Evolutionary conservation across 2,888 invertebrate genomes (phyloP), one percentile per base, ranked within the genome.

Genomic region (Fragum sueziense): DNA sequence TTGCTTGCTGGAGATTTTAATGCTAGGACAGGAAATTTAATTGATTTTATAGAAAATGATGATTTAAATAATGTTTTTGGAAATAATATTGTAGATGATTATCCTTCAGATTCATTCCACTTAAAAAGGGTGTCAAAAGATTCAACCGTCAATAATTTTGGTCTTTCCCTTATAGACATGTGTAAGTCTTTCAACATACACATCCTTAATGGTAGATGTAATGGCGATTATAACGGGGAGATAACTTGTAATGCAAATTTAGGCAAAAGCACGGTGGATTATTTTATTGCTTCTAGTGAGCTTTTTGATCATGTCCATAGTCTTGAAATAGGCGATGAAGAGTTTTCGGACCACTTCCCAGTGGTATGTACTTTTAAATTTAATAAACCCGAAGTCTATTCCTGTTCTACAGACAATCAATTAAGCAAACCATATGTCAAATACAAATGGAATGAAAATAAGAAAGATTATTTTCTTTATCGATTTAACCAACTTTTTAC

Each of bases 191-290:
- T 29, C 52, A 52, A 47, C 20, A 29, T 51, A 6, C 69, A 69
- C 52, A 51, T 51, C 6, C 22, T 69, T 52, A 69, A 69, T 69
- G 47, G 52, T n/a, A 47, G 69, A 51, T 25, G 33, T 17, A 22
- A 17, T 25, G 31, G 31, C 52, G 52, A 69, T 52, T 22, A 31
- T 1, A 20, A 69, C 1, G 52, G 69, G 25, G 47, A 69, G 11
- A 29, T 52, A n/a, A 51, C 69, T 1, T 69, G 69, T 69, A 69
- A 17, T 17, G 69, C 52, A n/a, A 69, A 69, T 27, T 11, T 27
- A 25, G 51, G 69, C 1, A 69, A 31, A 51, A 69, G 69, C 22
- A 25, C 52, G n/a, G 69, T 69, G 14, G 69, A 69, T 29, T 51
- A 69, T 52, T 47, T n/a, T 25, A 47, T 69, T 22, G 1, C 29